Evolutionary conservation across 2,888 invertebrate genomes (phyloP).

Genomic region (Neocrepidodera transversa): DNA sequence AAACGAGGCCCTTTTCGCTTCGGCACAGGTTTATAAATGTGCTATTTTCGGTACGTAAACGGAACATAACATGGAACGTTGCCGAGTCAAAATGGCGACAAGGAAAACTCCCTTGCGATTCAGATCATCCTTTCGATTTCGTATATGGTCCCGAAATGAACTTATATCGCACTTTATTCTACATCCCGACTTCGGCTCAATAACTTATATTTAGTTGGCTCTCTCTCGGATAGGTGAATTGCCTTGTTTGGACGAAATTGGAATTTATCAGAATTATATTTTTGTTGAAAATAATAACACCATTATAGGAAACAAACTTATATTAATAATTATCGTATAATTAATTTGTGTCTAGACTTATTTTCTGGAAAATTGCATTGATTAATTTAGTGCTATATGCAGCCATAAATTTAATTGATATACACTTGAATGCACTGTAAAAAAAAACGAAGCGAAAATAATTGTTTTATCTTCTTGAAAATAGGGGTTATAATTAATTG

Average conservation of each 20-base stretch:
- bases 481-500: neutral
- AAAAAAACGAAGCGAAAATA: neutral
- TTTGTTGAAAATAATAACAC: slow-evolving; percentile 7
- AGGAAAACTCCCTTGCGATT: slow-evolving; percentile 37
- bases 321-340: too few species aligned
- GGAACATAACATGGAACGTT: slow-evolving; percentile 57
- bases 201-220: slow-evolving; percentile 39
- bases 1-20: slow-evolving; percentile 58
- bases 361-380: neutral
- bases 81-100: slow-evolving; percentile 54
- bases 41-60: slow-evolving; percentile 59
- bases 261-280: slow-evolving; percentile 31
- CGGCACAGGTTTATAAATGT: slow-evolving; percentile 59
- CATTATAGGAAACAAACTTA: too few species aligned
- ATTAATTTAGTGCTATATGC: neutral
- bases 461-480: neutral
- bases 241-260: slow-evolving; percentile 36
- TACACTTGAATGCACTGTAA: neutral
- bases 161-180: slow-evolving; percentile 35
- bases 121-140: slow-evolving; percentile 36
- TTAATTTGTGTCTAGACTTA: neutral
- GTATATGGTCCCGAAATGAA: slow-evolving; percentile 37
- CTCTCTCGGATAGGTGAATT: slow-evolving; percentile 36
- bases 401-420: neutral
- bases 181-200: slow-evolving; percentile 27